Conservation (phyloP, 1,140 invertebrate species). For the silkworm (Bombyx mori) region DNA sequence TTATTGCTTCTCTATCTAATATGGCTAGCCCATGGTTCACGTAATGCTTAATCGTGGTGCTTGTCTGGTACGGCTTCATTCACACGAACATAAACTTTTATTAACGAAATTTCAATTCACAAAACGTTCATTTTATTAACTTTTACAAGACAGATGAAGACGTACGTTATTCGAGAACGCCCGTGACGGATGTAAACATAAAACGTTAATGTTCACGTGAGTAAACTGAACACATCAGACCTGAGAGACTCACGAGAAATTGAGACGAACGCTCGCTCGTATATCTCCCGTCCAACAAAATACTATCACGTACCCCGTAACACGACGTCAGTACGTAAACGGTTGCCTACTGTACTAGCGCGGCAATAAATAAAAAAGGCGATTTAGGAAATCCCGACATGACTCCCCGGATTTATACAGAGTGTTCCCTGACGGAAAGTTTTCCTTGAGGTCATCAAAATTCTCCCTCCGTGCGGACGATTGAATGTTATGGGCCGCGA, state of each 20-base stretch:
- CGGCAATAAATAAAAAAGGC: conserved; percentile 59
- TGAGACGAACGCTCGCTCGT: conserved; percentile 13
- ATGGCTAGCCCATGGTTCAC: too few relatives aligned
- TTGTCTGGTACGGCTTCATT: too few relatives aligned
- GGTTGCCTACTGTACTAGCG: conserved; percentile 35
- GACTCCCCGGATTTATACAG: conserved; percentile 59
- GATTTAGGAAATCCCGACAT: conserved; percentile 62
- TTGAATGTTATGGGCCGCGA: conserved; percentile 62
- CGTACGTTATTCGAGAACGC: too few relatives aligned
- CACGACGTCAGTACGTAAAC: conserved; percentile 36
- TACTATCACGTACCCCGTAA: conserved; percentile 30
- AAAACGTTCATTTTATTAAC: too few relatives aligned
- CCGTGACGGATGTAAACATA: too few relatives aligned
- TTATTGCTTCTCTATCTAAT: too few relatives aligned
- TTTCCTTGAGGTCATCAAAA: conserved; percentile 62
- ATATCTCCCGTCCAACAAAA: conserved; percentile 19
- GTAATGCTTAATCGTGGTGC: too few relatives aligned
- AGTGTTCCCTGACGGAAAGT: conserved; percentile 54
- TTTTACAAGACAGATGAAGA: too few relatives aligned
- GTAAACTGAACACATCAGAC: too few relatives aligned
- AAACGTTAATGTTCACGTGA: too few relatives aligned
- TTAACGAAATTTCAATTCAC: too few relatives aligned
- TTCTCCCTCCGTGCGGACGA: conserved; percentile 59
- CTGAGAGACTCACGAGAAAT: conserved; percentile 6
- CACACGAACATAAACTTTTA: too few relatives aligned